These are phyloP conservation scores for Chouioia cunea DNA, from an alignment of 2,888 invertebrate genomes.

Conservation along the genomic window DNA sequence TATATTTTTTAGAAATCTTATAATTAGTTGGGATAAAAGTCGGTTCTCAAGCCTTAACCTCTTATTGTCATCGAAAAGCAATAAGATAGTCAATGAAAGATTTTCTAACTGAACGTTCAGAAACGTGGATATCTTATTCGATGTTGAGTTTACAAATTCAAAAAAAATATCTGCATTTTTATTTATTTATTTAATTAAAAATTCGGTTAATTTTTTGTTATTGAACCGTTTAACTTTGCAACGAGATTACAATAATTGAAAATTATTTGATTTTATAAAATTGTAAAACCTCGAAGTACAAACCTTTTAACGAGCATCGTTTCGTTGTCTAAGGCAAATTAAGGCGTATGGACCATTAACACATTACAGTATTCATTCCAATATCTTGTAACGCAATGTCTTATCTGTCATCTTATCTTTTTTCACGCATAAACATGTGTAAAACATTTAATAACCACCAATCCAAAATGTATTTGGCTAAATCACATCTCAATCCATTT, in stretches of 20 bases:
- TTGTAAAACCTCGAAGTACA: slow-evolving; percentile 41
- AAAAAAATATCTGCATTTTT: slow-evolving; percentile 28
- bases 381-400: slow-evolving; percentile 41
- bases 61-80: slow-evolving; percentile 13
- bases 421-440: slow-evolving; percentile 19
- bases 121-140: slow-evolving; percentile 29
- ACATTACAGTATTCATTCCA: slow-evolving; percentile 64
- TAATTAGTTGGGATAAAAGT: slow-evolving; percentile 31
- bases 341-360: slow-evolving; percentile 55
- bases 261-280: slow-evolving; percentile 34
- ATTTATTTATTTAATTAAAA: slow-evolving; percentile 28
- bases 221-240: slow-evolving; percentile 24
- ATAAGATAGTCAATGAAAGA: slow-evolving; percentile 23
- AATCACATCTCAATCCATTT: slow-evolving; percentile 24
- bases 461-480: slow-evolving; percentile 29
- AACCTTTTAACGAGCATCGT: slow-evolving; percentile 46
- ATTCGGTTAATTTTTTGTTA: slow-evolving; percentile 15
- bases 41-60: slow-evolving; percentile 41
- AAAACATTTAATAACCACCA: slow-evolving; percentile 32
- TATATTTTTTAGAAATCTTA: slow-evolving; percentile 35
- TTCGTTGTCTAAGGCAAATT: slow-evolving; percentile 49
- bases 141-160: slow-evolving; percentile 19
- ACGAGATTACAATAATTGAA: slow-evolving; percentile 29
- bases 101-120: slow-evolving; percentile 32
- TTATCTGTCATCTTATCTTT: slow-evolving; percentile 29